Evolutionary conservation across 2,797 vertebrate species (phyloP), one percentile per base, ranked within the genome.

Genomic region (Melanotaenia parkinsoni): DNA sequence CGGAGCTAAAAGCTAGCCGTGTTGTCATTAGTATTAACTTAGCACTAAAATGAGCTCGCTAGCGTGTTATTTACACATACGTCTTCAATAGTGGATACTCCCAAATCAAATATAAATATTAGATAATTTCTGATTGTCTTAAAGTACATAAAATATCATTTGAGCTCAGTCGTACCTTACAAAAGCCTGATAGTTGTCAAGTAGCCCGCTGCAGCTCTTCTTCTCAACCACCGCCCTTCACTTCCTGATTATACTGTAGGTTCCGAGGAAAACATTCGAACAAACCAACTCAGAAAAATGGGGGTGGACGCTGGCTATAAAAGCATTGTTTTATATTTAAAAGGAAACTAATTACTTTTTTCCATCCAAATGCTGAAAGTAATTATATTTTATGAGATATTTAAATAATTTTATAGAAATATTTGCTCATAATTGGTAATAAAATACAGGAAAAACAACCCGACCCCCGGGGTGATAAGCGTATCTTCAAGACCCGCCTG

Each of bases 151-250:
- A 5, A 8, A 6, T 11, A 33, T 4, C 1, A 5, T 0, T 0
- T 5, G 50, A 76, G 51, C 5, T 37, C 1, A 20, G 3, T 26
- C 87, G 82, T 89, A 95, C 95, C 95, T 92, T 65, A 81, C 70
- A 76, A 79, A 62, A n/a, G 74, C 56, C 1, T 4, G 72, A 80
- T 35, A 69, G 58, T 59, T 13, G 56, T 67, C 67, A 58, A 51
- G 43, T 85, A 83, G 43, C 74, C 70, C 72, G 47, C 3, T 32
- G 70, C 83, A 78, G 72, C 74, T 80, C 58, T 69, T 82, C 66
- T 78, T 68, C 74, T 91, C 86, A 94, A 95, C 95, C 95, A 95
- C 94, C 94, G 94, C 95, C 94, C 94, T 93, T 92, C 92, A 94
- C 94, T 95, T 95, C 94, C 94, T 93, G 86, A 82, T 90, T 14